Base-by-base conservation (phyloP, 2,113 vertebrate species). In the Xyliphius kryptos region DNA sequence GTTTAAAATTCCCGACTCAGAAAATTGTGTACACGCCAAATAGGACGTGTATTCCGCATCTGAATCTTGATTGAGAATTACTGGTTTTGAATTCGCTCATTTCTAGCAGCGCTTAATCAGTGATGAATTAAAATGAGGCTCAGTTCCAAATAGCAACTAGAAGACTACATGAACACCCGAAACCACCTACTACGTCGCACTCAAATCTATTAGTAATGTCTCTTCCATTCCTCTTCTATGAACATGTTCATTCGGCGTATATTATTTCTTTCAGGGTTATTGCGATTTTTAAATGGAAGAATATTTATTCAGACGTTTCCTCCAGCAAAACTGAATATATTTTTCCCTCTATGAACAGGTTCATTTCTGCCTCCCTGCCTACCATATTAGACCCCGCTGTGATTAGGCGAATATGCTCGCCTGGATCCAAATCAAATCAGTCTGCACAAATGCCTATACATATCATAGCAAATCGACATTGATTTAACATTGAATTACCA, bases 301-400 rank as follows among this genome's bases (percentile, higher is more conserved):
- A 26, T 60, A 49, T 63, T 70, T 68, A 54, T 56, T 56, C 64
- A 70, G 64, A 43, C 22, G 26, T 46, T 37, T 38, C 56, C 37
- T 22, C 50, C 65, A 51, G 55, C 65, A 60, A 61, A 74, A 71
- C 56, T 59, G 55, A 74, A 61, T 61, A 60, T 50, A 40, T 67
- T 47, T 74, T 63, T 67, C n/a, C 44, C n/a, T 44, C 46, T 32
- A 38, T 61, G 60, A 61, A 48, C 64, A 60, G 38, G 44, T 55
- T 64, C 56, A 21, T 37, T 46, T 61, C 20, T 57, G 16, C 16
- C 49, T 57, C 51, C 16, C 40, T 32, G n/a, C 14, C 36, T 54
- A 51, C 44, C 37, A 54, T 54, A n/a, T n/a, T 41, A 61, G 36
- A 61, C 47, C 58, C 52, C 13, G 15, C 67, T 62, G 52, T 62